Conservation (phyloP, 2,888 invertebrate genomes). For the Drosophila monieri region DNA sequence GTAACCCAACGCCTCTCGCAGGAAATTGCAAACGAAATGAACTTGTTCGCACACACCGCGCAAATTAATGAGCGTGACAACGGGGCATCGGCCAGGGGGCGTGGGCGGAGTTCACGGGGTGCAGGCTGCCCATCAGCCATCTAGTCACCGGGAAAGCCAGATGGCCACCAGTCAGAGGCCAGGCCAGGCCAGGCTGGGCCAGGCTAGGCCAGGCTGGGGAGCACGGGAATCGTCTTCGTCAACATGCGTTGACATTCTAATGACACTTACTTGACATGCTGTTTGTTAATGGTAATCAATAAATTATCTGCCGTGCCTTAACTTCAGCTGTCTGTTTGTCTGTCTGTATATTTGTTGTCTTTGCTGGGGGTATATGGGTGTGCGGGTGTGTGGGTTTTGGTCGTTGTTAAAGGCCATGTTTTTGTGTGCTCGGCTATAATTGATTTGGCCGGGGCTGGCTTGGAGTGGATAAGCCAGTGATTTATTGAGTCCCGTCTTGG, state of each 20-base stretch:
- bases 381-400: constrained; percentile 4
- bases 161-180: constrained; percentile 22
- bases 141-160: constrained; percentile 17
- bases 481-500: constrained; percentile 52
- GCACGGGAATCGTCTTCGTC: constrained; percentile 24
- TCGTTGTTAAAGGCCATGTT: constrained; percentile 34
- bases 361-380: neutral
- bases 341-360: neutral
- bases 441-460: constrained; percentile 47
- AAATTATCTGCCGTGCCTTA: constrained; percentile 48
- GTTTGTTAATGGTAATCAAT: constrained; percentile 67
- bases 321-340: neutral
- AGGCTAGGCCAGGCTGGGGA: constrained; percentile 4
- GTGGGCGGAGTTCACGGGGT: neutral
- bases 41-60: constrained; percentile 59
- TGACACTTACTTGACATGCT: constrained; percentile 71
- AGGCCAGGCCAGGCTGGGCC: constrained; percentile 7
- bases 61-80: constrained; percentile 70
- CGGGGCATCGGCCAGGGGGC: constrained; percentile 22
- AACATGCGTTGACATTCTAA: constrained; percentile 70
- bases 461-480: constrained; percentile 41
- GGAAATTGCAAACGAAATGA: constrained; percentile 59
- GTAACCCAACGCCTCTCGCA: constrained; percentile 44
- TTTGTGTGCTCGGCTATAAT: constrained; percentile 49
- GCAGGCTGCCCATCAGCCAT: constrained; percentile 28